Conservation (phyloP, 2,797 vertebrate genomes). For the Epinephelus malabaricus region DNA sequence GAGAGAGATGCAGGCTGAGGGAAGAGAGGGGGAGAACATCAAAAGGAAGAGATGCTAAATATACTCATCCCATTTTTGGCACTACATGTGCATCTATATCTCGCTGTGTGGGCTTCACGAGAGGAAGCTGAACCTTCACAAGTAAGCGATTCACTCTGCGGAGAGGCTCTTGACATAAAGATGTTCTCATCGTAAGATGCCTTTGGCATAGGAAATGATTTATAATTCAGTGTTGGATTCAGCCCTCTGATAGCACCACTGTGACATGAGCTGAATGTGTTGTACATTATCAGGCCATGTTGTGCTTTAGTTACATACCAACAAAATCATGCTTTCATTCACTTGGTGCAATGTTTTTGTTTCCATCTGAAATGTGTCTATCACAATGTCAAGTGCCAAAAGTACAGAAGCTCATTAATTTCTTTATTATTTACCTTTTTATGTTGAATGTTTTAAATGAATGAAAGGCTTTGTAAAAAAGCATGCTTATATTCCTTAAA, state of each 20-base stretch:
- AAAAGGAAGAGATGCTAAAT: slow-evolving; percentile 77
- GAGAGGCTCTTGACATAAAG: slow-evolving; percentile 48
- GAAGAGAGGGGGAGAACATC: slow-evolving; percentile 60
- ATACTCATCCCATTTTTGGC: slow-evolving; percentile 75
- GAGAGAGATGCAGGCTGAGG: slow-evolving; percentile 40
- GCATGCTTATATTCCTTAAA: not conserved
- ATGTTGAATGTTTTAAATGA: not conserved
- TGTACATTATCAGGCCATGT: not conserved
- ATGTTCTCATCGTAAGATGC: slow-evolving; percentile 19
- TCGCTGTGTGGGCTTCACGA: slow-evolving; percentile 68
- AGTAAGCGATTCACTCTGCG: slow-evolving; percentile 61
- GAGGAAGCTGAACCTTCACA: slow-evolving; percentile 57
- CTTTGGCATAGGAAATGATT: slow-evolving; percentile 42
- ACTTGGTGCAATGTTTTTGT: not conserved
- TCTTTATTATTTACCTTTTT: not conserved
- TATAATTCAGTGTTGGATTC: slow-evolving; percentile 44
- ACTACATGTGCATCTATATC: slow-evolving; percentile 68
- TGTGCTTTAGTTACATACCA: not conserved
- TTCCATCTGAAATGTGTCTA: not conserved
- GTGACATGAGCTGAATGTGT: not conserved
- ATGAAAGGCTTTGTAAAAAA: not conserved
- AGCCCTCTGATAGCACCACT: slow-evolving; percentile 5
- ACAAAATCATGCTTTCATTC: not conserved
- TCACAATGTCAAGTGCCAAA: not conserved
- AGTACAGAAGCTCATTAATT: not conserved